Conservation (phyloP, 2,113 vertebrate species). For the Miniopterus natalensis region DNA sequence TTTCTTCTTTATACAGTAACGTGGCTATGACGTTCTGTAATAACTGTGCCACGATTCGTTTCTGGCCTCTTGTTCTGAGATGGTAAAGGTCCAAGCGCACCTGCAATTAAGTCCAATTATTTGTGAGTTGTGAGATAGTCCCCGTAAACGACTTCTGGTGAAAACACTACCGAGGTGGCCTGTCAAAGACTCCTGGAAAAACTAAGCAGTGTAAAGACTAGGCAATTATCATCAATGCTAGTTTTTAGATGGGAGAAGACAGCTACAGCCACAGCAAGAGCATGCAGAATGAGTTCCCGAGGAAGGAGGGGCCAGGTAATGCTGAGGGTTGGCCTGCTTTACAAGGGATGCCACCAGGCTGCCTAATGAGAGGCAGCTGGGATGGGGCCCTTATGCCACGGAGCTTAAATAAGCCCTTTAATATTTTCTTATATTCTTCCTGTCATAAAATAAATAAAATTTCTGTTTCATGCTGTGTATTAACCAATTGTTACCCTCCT, state of each 20-base stretch:
- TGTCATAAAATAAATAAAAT: not conserved
- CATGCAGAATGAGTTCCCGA: conserved; percentile 62
- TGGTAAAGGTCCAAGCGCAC: not conserved
- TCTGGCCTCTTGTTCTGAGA: conserved; percentile 65
- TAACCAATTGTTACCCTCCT: not conserved
- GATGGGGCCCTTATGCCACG: not conserved
- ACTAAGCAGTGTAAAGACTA: conserved; percentile 57
- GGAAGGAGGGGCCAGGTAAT: conserved; percentile 49
- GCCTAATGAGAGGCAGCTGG: not conserved
- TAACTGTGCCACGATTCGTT: conserved; percentile 47
- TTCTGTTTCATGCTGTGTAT: not conserved
- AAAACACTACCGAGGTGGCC: conserved; percentile 30
- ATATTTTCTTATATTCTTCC: not conserved
- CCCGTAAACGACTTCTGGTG: conserved; percentile 11
- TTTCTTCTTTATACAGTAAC: not conserved
- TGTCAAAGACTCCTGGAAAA: conserved; percentile 73
- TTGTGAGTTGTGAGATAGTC: conserved; percentile 58
- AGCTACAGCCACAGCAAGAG: conserved; percentile 30
- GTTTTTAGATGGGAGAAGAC: conserved; percentile 76
- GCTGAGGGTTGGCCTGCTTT: conserved; percentile 61
- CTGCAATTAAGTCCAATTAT: conserved; percentile 76
- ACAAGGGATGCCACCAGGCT: not conserved
- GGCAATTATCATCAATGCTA: conserved; percentile 77
- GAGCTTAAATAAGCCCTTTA: not conserved
- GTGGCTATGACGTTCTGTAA: not conserved